Evolutionary conservation across 2,113 vertebrate species (phyloP).

Genomic region (Junco hyemalis): DNA sequence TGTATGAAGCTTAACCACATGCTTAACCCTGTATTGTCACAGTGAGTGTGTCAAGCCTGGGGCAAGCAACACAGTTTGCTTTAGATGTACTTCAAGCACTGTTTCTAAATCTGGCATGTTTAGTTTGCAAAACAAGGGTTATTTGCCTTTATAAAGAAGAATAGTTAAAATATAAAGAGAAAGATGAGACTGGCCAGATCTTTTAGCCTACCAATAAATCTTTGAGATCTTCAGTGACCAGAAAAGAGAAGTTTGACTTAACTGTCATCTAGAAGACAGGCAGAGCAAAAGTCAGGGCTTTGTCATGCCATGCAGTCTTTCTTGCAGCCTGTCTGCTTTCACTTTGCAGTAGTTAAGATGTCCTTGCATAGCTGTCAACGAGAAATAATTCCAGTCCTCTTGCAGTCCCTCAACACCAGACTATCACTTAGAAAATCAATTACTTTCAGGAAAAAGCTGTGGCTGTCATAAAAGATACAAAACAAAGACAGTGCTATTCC

Average conservation of each 20-base stretch:
- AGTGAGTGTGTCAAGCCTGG: neutral
- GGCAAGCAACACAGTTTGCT: neutral
- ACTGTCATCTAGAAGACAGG: neutral
- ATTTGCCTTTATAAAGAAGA: neutral
- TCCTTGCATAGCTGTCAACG: neutral
- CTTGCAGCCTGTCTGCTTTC: neutral
- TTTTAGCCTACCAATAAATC: neutral
- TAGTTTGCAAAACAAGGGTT: neutral
- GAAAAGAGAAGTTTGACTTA: neutral
- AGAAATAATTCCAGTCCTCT: neutral
- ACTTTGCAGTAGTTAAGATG: neutral
- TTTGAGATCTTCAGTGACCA: neutral
- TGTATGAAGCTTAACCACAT: rapidly evolving
- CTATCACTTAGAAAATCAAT: neutral
- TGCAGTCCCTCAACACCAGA: neutral
- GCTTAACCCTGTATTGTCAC: neutral
- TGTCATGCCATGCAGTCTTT: neutral
- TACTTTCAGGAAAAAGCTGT: neutral
- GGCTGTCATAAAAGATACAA: neutral
- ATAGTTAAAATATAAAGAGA: neutral
- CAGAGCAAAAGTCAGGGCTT: neutral
- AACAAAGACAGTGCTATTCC: neutral
- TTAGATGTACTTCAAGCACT: neutral
- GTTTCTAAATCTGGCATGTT: neutral
- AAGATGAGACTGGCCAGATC: neutral